Evolutionary conservation across 2,888 invertebrate genomes (phyloP).

Genomic region (Philhelius pedissequus): DNA sequence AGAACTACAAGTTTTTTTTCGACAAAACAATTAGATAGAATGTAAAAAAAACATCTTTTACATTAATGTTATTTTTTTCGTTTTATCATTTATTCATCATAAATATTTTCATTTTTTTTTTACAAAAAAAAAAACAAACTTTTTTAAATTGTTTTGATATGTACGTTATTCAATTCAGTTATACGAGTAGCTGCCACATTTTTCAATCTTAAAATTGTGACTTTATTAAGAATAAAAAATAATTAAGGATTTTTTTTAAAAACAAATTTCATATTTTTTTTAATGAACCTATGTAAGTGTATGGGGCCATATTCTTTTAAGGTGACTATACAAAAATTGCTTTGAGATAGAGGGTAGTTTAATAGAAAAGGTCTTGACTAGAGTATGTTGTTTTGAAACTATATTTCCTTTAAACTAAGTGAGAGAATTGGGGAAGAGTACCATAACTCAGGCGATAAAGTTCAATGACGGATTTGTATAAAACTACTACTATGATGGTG

Average conservation of each 20-base stretch:
- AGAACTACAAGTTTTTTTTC: slow-evolving; percentile 34
- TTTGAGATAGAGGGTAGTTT: no score
- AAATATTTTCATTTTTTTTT: slow-evolving; percentile 22
- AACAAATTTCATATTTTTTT: neutral
- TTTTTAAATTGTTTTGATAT: slow-evolving; percentile 51
- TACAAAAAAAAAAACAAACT: slow-evolving; percentile 6
- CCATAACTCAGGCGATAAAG: no score
- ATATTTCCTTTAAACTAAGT: no score
- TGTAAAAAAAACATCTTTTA: neutral
- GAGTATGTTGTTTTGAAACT: no score
- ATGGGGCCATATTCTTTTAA: no score
- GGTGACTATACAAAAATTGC: no score
- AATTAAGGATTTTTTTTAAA: slow-evolving; percentile 53
- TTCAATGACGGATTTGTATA: no score
- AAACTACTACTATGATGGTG: no score
- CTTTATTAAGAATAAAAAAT: slow-evolving; percentile 64
- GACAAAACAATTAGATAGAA: slow-evolving; percentile 6
- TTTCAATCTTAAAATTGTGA: slow-evolving; percentile 58
- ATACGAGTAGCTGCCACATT: slow-evolving; percentile 35
- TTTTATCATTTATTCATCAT: slow-evolving; percentile 17
- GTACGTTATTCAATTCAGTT: slow-evolving; percentile 56
- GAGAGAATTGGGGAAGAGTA: no score
- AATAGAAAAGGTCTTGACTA: no score
- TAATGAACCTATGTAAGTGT: no score
- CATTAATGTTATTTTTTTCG: slow-evolving; percentile 34